These are phyloP conservation scores for Octomys mimax DNA, from an alignment of 2,797 vertebrate species.

Conservation along the genomic window DNA sequence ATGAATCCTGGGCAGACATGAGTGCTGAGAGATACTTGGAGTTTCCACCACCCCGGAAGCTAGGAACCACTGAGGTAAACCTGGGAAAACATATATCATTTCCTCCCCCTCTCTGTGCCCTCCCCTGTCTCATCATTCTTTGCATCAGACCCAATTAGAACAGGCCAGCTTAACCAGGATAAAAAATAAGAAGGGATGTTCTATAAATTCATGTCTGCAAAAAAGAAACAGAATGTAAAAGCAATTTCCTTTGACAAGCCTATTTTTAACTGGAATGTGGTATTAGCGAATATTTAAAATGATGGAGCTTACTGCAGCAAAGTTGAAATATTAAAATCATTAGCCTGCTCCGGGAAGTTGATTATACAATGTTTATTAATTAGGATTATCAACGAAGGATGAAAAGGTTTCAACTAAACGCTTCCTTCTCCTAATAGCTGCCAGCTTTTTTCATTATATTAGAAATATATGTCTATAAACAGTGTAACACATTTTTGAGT, in stretches of 20 bases:
- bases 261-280: not conserved
- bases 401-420: not conserved
- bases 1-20: too few species aligned
- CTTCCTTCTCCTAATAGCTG: not conserved
- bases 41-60: not conserved
- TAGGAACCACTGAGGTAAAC: not conserved
- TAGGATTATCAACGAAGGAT: constrained; percentile 1
- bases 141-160: not conserved
- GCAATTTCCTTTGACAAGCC: constrained; percentile 6
- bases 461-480: constrained; percentile 35
- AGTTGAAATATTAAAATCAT: constrained; percentile 33
- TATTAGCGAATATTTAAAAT: not conserved
- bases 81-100: not conserved
- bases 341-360: not conserved
- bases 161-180: not conserved
- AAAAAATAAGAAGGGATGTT: not conserved
- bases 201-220: not conserved
- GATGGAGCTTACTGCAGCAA: not conserved
- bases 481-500: not conserved
- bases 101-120: not conserved
- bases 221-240: not conserved
- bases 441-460: not conserved
- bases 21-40: not conserved
- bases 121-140: not conserved
- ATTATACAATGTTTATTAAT: constrained; percentile 31